A percentile compares a stretch with the other conserved stretches of the same genome.
phyloP scores from a whole-genome alignment of 2,797 vertebrate species.

The Corythornis leucogaster region DNA sequence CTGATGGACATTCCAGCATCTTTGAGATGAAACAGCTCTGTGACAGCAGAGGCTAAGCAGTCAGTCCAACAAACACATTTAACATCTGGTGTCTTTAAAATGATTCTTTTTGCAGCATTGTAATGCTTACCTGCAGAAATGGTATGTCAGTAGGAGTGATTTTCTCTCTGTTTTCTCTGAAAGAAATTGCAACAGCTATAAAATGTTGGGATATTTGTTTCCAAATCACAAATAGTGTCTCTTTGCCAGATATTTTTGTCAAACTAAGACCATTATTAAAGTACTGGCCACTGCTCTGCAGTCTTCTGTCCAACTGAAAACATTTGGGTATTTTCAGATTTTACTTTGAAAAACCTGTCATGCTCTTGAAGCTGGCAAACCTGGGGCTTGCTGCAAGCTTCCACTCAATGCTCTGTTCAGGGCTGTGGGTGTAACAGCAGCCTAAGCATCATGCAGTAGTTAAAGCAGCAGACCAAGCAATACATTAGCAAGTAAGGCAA shows the following conservation, averaged over 20 bases:
- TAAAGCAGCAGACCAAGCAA: not conserved
- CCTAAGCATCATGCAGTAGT: not conserved
- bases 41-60: not conserved
- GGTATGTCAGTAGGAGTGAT: not conserved
- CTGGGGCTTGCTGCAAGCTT: not conserved
- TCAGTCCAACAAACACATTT: not conserved
- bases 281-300: not conserved
- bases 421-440: not conserved
- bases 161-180: not conserved
- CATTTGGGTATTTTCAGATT: not conserved
- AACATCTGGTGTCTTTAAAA: not conserved
- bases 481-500: not conserved
- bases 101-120: not conserved
- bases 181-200: not conserved
- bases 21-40: not conserved
- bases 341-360: not conserved
- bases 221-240: not conserved
- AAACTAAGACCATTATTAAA: not conserved
- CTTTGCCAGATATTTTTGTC: not conserved
- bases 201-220: not conserved
- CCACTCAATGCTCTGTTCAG: not conserved
- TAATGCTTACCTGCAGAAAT: not conserved
- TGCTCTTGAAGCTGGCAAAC: not conserved
- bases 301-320: not conserved
- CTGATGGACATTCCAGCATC: not conserved